Evolutionary conservation across 1,140 invertebrate species (phyloP).

Genomic region (Proctacanthus coquilletti): DNA sequence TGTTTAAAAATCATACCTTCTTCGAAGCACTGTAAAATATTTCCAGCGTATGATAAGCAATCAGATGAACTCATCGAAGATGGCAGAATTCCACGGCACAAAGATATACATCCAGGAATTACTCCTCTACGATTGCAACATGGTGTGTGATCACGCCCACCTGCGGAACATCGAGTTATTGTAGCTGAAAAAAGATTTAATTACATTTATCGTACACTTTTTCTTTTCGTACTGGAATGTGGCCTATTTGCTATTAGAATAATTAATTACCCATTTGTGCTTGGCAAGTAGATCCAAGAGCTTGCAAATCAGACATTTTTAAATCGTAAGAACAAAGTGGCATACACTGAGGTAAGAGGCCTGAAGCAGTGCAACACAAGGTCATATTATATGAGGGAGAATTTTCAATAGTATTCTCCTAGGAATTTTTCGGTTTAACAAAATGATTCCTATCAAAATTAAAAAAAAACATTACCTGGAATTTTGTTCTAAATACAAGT

Average conservation of each 20-base stretch:
- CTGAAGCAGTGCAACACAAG: conserved; percentile 53
- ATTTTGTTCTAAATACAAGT: conserved; percentile 55
- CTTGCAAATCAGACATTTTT: conserved; percentile 56
- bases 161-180: conserved; percentile 40
- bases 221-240: no score
- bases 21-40: conserved; percentile 71
- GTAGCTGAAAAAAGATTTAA: conserved; percentile 14
- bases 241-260: background rate
- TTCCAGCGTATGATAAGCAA: conserved; percentile 64
- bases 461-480: no score
- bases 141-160: conserved; percentile 55
- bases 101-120: conserved; percentile 45
- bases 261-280: conserved; percentile 28
- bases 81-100: conserved; percentile 56
- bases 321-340: conserved; percentile 70
- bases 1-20: no score
- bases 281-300: conserved; percentile 34
- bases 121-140: conserved; percentile 62
- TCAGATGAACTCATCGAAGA: conserved; percentile 18
- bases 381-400: conserved; percentile 53
- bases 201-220: conserved; percentile 46
- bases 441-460: no score
- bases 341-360: conserved; percentile 52
- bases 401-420: conserved; percentile 2
- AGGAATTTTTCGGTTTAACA: no score